These are phyloP conservation scores for Meta bourneti DNA, from an alignment of 2,888 invertebrate species.

Conservation along the genomic window DNA sequence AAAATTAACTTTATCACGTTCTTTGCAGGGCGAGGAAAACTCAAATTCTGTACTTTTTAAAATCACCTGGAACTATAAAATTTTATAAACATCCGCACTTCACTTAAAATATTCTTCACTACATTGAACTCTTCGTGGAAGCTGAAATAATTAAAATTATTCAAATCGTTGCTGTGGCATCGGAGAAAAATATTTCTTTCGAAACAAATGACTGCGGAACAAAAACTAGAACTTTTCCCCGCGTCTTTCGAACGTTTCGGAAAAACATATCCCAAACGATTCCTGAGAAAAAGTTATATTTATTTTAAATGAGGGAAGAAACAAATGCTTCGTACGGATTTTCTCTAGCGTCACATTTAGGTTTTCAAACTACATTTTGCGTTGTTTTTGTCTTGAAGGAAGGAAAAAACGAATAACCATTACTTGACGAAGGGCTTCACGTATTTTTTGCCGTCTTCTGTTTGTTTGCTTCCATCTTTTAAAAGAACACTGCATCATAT, in stretches of 20 bases:
- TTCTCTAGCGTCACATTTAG: background rate
- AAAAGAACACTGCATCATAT: background rate
- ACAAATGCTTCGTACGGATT: slow-evolving; percentile 5
- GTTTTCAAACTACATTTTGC: slow-evolving; percentile 24
- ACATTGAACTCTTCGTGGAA: background rate
- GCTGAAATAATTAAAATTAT: background rate
- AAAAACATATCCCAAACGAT: background rate
- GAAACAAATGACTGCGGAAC: background rate
- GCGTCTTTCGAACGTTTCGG: background rate
- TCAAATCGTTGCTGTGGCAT: background rate
- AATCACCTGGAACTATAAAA: too few species aligned
- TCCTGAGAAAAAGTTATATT: background rate
- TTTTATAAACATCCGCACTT: too few species aligned
- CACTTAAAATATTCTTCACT: too few species aligned
- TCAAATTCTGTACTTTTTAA: too few species aligned
- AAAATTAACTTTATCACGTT: too few species aligned
- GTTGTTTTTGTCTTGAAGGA: background rate
- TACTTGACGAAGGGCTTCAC: background rate
- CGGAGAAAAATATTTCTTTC: background rate
- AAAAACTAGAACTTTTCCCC: background rate
- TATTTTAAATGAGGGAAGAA: slow-evolving; percentile 28
- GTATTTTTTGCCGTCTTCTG: background rate
- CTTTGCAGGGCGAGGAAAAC: too few species aligned
- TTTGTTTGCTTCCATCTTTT: background rate
- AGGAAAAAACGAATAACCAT: background rate